phyloP scores from a whole-genome alignment of 1,140 invertebrate genomes.

The Ditylenchus dipsaci region DNA sequence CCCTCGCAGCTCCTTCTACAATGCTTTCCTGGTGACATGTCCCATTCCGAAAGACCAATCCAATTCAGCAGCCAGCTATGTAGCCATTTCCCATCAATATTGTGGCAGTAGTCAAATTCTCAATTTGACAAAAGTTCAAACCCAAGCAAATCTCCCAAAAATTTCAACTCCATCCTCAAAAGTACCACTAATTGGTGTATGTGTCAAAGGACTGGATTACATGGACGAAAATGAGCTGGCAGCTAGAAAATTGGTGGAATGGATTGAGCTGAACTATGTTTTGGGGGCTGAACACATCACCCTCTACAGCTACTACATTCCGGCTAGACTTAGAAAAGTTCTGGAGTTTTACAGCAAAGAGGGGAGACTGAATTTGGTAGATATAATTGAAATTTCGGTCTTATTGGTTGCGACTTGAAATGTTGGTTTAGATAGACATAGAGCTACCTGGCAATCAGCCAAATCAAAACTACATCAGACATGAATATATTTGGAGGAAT shows the following conservation, averaged over 20 bases:
- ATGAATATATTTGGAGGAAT: conserved; percentile 60
- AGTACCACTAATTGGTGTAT: conserved; percentile 70
- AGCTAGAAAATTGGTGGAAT: conserved; percentile 72
- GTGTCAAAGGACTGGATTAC: conserved; percentile 87
- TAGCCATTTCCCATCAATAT: neutral
- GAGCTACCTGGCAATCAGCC: conserved; percentile 84
- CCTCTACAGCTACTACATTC: conserved; percentile 82
- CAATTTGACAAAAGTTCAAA: neutral
- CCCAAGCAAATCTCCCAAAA: conserved; percentile 2
- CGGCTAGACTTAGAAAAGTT: conserved; percentile 83
- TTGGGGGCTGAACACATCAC: conserved; percentile 86
- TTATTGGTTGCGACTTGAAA: too few relatives aligned
- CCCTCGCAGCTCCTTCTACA: conserved; percentile 50
- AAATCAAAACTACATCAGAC: conserved; percentile 67
- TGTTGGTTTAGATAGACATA: conserved; percentile 66
- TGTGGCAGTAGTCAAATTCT: neutral
- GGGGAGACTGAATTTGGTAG: conserved; percentile 71
- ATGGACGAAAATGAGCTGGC: conserved; percentile 73
- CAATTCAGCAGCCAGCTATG: conserved; percentile 11
- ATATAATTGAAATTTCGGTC: neutral
- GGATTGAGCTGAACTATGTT: conserved; percentile 80
- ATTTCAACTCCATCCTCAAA: conserved; percentile 7
- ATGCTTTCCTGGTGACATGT: conserved; percentile 51
- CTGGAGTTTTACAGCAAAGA: conserved; percentile 69
- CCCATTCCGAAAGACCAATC: conserved; percentile 30